phyloP scores from a whole-genome alignment of 2,113 vertebrate genomes.

The Brachyistius frenatus region DNA sequence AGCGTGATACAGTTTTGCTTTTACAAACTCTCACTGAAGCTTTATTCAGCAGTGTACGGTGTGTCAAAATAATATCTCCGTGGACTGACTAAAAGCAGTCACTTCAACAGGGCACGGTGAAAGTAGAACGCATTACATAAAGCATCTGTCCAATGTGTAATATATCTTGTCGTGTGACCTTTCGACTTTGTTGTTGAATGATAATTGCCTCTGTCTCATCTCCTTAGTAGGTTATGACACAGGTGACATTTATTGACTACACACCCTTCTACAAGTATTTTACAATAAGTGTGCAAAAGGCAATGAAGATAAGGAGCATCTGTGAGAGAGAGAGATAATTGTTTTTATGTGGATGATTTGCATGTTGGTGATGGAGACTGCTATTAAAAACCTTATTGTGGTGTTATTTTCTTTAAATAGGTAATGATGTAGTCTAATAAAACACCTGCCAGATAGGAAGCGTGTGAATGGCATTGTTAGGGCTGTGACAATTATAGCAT shows the following conservation, averaged over 20 bases:
- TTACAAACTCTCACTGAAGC: not conserved
- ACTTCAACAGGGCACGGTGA: not conserved
- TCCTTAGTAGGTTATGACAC: conserved; percentile 43
- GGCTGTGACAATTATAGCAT: conserved; percentile 7
- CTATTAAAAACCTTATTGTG: conserved; percentile 29
- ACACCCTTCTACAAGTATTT: conserved; percentile 27
- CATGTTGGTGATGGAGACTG: conserved; percentile 43
- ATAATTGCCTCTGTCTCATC: conserved; percentile 52
- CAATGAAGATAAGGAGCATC: not conserved
- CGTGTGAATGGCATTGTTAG: conserved; percentile 16
- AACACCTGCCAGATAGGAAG: conserved; percentile 20
- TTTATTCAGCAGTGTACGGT: conserved; percentile 18
- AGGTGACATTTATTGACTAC: conserved; percentile 64
- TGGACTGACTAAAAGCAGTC: conserved; percentile 34
- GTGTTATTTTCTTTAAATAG: conserved; percentile 7
- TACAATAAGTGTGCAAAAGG: conserved; percentile 28
- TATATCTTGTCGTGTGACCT: conserved; percentile 54
- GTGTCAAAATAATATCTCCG: conserved; percentile 1
- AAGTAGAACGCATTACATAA: conserved; percentile 34
- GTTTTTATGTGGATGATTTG: conserved; percentile 48
- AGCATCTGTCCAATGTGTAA: conserved; percentile 31
- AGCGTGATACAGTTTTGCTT: not conserved
- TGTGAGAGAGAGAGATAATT: conserved; percentile 33
- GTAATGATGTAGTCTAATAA: not conserved
- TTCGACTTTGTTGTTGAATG: conserved; percentile 45